phyloP scores from a whole-genome alignment of 2,113 vertebrate genomes.

The Dipodomys stephensi region DNA sequence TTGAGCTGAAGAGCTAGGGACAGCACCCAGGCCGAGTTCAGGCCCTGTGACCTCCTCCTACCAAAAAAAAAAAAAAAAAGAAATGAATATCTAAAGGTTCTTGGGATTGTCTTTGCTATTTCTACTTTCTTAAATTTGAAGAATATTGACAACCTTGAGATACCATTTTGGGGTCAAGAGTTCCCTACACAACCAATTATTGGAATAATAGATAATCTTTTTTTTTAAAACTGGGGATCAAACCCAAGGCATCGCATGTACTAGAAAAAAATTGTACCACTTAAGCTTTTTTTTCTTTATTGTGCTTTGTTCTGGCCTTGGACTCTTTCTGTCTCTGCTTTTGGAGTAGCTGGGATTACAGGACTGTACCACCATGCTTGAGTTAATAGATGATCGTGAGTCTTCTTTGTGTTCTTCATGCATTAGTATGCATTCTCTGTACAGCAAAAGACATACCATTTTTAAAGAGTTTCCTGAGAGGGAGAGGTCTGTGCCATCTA shows the following conservation, averaged over 20 bases:
- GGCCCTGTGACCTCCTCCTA: too few relatives aligned
- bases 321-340: too few relatives aligned
- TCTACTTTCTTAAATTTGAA: constrained; percentile 26
- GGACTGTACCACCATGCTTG: too few relatives aligned
- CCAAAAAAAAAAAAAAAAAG: too few relatives aligned
- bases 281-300: too few relatives aligned
- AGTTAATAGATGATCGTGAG: neutral
- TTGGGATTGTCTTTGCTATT: neutral
- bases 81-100: neutral
- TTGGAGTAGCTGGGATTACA: too few relatives aligned
- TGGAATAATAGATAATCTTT: neutral
- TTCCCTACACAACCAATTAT: neutral
- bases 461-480: neutral
- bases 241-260: too few relatives aligned
- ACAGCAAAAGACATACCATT: neutral
- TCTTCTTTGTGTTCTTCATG: neutral
- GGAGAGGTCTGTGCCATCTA: neutral
- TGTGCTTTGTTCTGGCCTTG: too few relatives aligned
- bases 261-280: too few relatives aligned
- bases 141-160: constrained; percentile 10
- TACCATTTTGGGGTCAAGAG: neutral
- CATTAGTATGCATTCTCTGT: neutral
- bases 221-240: neutral
- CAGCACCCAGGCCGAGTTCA: too few relatives aligned
- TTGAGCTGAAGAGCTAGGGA: too few relatives aligned